Base-by-base conservation (phyloP, 2,113 vertebrate genomes). In the Cryptomyrus ogoouensis region DNA sequence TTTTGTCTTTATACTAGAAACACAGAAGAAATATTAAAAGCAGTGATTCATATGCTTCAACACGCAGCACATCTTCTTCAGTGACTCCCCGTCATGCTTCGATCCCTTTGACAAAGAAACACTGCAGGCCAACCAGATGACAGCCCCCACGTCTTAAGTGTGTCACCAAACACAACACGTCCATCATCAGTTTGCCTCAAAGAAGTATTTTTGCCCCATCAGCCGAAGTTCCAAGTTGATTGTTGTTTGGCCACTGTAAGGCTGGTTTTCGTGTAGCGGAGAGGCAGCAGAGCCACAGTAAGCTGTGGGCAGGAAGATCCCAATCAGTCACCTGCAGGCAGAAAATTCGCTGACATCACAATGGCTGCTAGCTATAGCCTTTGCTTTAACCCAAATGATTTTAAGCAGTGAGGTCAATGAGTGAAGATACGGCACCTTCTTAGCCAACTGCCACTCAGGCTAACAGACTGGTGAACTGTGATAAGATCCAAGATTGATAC, bases 21-120 rank as follows among this genome's bases (percentile, higher is more conserved):
- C 47, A 50, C 19, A 89, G 52, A 89, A 83, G 49, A 88, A 50
- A 66, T 66, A 70, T 88, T 21, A 88, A 74, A 74, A 70, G 80
- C 49, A 89, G 88, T 39, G 8, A 53, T 83, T 80, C 39, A 10
- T 24, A 21, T 19, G 88, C 49, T 42, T 10, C 17, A 70, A 49
- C 70, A 83, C 7, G 50, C 46, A 19, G 47, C 31, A n/a, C 3
- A 17, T 50, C 31, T 89, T 31, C 47, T 21, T 52, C 49, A 15
- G 21, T 3, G 19, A 21, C 39, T 49, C 74, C 49, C 3, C 46
- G 49, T 56, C 35, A 42, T 24, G 6, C 15, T 24, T 49, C 83
- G 6, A 19, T 44, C 44, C n/a, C n/a, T 7, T 7, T 6, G 44
- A 88, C 2, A 42, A 46, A 50, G 44, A 84, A 44, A 47, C 44